A percentile compares a stretch with the other conserved stretches of the same genome.
Evolutionary conservation across 2,888 invertebrate genomes (phyloP).

Genomic region (Pseudococcus viburni): DNA sequence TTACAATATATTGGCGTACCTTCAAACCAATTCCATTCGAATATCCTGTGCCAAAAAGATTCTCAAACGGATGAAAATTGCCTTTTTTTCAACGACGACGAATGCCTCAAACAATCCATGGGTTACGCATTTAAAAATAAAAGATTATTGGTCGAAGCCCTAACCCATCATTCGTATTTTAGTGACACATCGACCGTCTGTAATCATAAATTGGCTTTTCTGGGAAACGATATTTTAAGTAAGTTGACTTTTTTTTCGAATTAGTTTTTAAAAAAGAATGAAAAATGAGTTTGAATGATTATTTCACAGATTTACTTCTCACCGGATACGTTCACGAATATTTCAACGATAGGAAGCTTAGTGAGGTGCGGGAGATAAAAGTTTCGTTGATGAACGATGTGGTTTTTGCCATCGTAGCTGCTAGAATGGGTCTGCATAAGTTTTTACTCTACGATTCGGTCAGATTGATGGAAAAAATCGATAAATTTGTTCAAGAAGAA

Average conservation of each 20-base stretch:
- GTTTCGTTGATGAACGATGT: slow-evolving; percentile 97
- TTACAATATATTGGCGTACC: slow-evolving; percentile 79
- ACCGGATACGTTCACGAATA: slow-evolving; percentile 90
- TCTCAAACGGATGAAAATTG: neutral
- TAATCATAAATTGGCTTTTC: slow-evolving; percentile 91
- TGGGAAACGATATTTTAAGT: slow-evolving; percentile 90
- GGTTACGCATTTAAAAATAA: slow-evolving; percentile 85
- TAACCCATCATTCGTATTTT: slow-evolving; percentile 92
- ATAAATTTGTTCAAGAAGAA: slow-evolving; percentile 78
- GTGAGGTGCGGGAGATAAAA: slow-evolving; percentile 91
- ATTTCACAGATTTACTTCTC: slow-evolving; percentile 82
- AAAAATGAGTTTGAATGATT: neutral
- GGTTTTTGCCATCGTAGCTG: slow-evolving; percentile 91
- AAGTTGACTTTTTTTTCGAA: slow-evolving; percentile 67
- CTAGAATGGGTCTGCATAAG: slow-evolving; percentile 87
- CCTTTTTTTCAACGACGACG: neutral
- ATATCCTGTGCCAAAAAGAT: neutral
- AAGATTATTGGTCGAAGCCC: slow-evolving; percentile 87
- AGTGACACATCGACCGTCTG: slow-evolving; percentile 80
- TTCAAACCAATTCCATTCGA: neutral
- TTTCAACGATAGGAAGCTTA: slow-evolving; percentile 80
- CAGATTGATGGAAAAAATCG: slow-evolving; percentile 74
- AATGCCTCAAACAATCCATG: slow-evolving; percentile 74
- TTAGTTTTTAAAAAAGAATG: neutral
- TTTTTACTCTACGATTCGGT: slow-evolving; percentile 75